These are phyloP conservation scores for Neoascia interrupta DNA, from an alignment of 2,888 invertebrate genomes.

Conservation along the genomic window DNA sequence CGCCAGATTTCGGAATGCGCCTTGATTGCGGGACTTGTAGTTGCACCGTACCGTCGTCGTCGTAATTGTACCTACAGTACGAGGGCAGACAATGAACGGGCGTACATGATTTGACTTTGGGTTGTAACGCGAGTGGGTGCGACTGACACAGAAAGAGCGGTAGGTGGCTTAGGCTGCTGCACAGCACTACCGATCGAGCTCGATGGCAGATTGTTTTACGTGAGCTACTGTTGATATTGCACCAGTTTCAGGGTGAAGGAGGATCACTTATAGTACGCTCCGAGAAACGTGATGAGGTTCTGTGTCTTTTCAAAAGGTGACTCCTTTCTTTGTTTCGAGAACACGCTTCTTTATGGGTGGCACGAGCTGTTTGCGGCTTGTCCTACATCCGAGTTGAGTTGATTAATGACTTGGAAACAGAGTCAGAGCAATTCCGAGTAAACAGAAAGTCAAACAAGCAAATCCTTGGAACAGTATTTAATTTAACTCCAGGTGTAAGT, in stretches of 20 bases:
- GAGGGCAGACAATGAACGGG: conserved; percentile 31
- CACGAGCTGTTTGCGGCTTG: conserved; percentile 62
- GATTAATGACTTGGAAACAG: conserved; percentile 49
- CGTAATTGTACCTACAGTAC: conserved; percentile 9
- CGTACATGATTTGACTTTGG: conserved; percentile 33
- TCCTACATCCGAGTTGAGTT: conserved; percentile 60
- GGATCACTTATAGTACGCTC: conserved; percentile 34
- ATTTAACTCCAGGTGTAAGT: too few species aligned
- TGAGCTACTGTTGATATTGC: conserved; percentile 59
- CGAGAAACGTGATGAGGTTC: conserved; percentile 57
- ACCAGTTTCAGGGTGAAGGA: conserved; percentile 49
- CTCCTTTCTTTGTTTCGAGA: conserved; percentile 9
- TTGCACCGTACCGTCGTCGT: background rate
- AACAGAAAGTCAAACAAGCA: too few species aligned
- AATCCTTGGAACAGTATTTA: too few species aligned
- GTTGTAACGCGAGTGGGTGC: conserved; percentile 55
- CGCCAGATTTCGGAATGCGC: conserved; percentile 65
- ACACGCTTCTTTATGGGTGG: conserved; percentile 53
- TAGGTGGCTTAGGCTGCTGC: background rate
- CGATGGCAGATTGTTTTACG: conserved; percentile 26
- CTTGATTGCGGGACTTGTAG: conserved; percentile 46
- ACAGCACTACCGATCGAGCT: conserved; percentile 20
- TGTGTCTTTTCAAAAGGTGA: conserved; percentile 24
- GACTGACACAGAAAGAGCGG: conserved; percentile 48
- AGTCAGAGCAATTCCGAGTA: too few species aligned